Conservation (phyloP, 2,888 invertebrate species). For the Stenoptilia bipunctidactyla region DNA sequence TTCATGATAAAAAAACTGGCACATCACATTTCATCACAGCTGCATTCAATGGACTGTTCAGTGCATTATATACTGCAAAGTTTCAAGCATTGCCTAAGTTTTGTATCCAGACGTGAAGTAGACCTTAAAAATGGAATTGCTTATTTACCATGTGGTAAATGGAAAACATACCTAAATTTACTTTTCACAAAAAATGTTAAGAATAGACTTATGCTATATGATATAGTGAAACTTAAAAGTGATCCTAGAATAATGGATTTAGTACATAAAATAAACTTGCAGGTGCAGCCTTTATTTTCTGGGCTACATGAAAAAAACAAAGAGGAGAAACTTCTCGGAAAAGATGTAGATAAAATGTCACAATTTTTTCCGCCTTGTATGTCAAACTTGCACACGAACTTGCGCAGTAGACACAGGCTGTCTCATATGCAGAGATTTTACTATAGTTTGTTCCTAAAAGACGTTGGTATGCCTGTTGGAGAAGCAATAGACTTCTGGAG, state of each 20-base stretch:
- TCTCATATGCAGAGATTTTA: constrained; percentile 74
- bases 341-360: constrained; percentile 48
- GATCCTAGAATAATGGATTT: constrained; percentile 45
- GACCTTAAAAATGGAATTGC: constrained; percentile 63
- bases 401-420: constrained; percentile 73
- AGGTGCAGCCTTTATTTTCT: too few species aligned
- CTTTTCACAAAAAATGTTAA: constrained; percentile 58
- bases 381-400: constrained; percentile 67
- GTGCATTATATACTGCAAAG: constrained; percentile 47
- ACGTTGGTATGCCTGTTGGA: constrained; percentile 75
- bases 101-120: constrained; percentile 66
- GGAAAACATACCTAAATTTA: constrained; percentile 61
- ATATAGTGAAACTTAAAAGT: constrained; percentile 27
- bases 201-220: constrained; percentile 29
- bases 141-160: constrained; percentile 65
- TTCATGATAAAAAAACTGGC: constrained; percentile 41
- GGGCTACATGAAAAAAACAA: too few species aligned
- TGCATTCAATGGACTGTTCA: constrained; percentile 29
- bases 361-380: constrained; percentile 75
- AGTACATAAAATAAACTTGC: constrained; percentile 27
- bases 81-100: constrained; percentile 65
- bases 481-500: constrained; percentile 77
- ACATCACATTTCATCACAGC: constrained; percentile 32
- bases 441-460: constrained; percentile 79
- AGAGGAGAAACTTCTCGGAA: constrained; percentile 26